A percentile compares a stretch with the other conserved stretches of the same genome.
Evolutionary conservation across 2,888 invertebrate species (phyloP).

Genomic region (Loripinus fragilis): DNA sequence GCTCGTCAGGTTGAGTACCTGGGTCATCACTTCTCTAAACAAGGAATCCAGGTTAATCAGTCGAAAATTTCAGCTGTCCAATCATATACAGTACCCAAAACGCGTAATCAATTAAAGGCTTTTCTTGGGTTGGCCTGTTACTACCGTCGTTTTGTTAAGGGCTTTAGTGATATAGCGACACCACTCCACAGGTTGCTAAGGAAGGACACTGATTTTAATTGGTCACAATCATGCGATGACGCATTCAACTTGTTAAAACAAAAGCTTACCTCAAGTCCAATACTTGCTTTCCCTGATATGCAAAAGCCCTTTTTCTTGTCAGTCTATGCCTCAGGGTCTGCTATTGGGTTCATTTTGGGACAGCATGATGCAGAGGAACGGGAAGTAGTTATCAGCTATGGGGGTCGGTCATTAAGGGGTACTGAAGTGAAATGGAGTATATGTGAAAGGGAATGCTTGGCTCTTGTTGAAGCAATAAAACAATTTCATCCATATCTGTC

Average conservation of each 20-base stretch:
- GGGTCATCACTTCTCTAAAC: slow-evolving; percentile 39
- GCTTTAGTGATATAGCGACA: slow-evolving; percentile 38
- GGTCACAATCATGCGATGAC: slow-evolving; percentile 28
- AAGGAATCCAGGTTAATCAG: slow-evolving; percentile 54
- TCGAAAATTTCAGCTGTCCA: slow-evolving; percentile 28
- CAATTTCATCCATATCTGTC: slow-evolving; percentile 47
- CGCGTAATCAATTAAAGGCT: not conserved
- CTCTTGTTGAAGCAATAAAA: slow-evolving; percentile 50
- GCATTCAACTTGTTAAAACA: slow-evolving; percentile 64
- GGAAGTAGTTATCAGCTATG: slow-evolving; percentile 51
- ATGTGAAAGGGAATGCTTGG: slow-evolving; percentile 51
- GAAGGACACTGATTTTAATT: slow-evolving; percentile 32
- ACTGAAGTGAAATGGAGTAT: slow-evolving; percentile 43
- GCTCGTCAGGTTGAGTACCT: slow-evolving; percentile 26
- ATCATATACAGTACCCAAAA: not conserved
- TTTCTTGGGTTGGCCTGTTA: not conserved
- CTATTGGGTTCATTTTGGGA: slow-evolving; percentile 54
- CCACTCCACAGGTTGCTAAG: slow-evolving; percentile 48
- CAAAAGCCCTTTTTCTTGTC: slow-evolving; percentile 49
- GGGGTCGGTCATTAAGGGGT: slow-evolving; percentile 42
- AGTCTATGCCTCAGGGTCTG: slow-evolving; percentile 49
- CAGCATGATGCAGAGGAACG: slow-evolving; percentile 40
- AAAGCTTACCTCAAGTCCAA: slow-evolving; percentile 46
- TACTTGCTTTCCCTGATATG: slow-evolving; percentile 55
- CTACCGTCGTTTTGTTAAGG: slow-evolving; percentile 44